Evolutionary conservation across 2,888 invertebrate genomes (phyloP).

Genomic region (Brenthis ino): DNA sequence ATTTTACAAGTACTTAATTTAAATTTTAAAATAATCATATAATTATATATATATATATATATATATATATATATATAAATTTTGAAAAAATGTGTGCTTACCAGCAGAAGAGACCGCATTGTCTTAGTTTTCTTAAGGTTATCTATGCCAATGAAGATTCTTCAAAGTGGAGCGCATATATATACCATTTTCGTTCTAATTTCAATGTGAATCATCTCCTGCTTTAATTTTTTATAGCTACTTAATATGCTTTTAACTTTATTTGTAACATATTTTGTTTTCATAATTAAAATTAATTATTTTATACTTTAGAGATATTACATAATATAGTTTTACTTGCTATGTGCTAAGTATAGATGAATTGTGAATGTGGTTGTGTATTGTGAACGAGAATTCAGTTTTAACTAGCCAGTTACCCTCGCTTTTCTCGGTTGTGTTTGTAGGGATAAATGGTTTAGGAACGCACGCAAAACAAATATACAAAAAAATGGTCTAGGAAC

Average conservation of each 20-base stretch:
- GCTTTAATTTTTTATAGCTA: conserved; percentile 37
- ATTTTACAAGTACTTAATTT: no score
- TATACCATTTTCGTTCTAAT: conserved; percentile 42
- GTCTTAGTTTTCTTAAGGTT: conserved; percentile 31
- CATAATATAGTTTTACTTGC: no score
- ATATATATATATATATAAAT: not conserved
- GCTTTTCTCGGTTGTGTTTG: no score
- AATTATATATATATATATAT: no score
- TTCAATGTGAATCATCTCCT: conserved; percentile 38
- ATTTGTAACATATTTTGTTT: conserved; percentile 11
- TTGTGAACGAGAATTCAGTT: no score
- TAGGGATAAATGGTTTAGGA: no score
- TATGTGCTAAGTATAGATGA: no score
- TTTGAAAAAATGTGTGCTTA: conserved; percentile 29
- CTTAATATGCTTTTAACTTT: conserved; percentile 17
- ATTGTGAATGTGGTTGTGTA: no score
- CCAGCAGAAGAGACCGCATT: conserved; percentile 41
- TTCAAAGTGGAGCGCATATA: conserved; percentile 39
- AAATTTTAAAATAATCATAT: no score
- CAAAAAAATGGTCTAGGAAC: no score
- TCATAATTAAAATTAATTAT: conserved; percentile 5
- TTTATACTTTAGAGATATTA: not conserved
- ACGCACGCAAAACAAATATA: no score
- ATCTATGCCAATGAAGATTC: conserved; percentile 36
- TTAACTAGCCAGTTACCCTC: no score